Percentiles rank a stretch among this genome's conserved stretches.
Conservation (phyloP, 2,113 vertebrate species). For the Malurus melanocephalus region DNA sequence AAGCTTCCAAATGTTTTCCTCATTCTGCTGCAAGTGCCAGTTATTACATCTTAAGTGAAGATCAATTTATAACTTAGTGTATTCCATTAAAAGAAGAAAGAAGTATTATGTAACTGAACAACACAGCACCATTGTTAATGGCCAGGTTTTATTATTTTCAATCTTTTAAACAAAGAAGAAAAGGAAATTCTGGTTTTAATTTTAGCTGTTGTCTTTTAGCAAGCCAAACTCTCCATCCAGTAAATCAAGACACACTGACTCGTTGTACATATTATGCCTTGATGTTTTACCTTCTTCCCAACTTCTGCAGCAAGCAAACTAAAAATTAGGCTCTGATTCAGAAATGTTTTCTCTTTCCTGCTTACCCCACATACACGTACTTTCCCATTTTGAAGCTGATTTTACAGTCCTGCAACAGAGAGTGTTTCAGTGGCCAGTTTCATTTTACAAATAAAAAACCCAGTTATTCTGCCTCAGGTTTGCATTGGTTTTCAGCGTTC, state of each 20-base stretch:
- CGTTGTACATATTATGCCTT: not conserved
- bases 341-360: not conserved
- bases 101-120: not conserved
- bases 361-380: not conserved
- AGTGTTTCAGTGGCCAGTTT: not conserved
- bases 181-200: slow-evolving; percentile 3
- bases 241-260: not conserved
- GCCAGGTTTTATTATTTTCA: not conserved
- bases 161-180: not conserved
- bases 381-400: not conserved
- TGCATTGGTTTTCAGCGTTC: not conserved
- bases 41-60: not conserved
- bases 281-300: not conserved
- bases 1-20: not conserved
- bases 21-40: not conserved
- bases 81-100: not conserved
- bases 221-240: not conserved
- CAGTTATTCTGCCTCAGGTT: not conserved
- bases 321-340: not conserved
- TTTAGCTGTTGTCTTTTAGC: not conserved
- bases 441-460: not conserved
- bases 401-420: not conserved
- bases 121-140: not conserved
- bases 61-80: not conserved
- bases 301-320: not conserved